phyloP scores from a whole-genome alignment of 1,140 invertebrate species.

The Drosophila littoralis region DNA sequence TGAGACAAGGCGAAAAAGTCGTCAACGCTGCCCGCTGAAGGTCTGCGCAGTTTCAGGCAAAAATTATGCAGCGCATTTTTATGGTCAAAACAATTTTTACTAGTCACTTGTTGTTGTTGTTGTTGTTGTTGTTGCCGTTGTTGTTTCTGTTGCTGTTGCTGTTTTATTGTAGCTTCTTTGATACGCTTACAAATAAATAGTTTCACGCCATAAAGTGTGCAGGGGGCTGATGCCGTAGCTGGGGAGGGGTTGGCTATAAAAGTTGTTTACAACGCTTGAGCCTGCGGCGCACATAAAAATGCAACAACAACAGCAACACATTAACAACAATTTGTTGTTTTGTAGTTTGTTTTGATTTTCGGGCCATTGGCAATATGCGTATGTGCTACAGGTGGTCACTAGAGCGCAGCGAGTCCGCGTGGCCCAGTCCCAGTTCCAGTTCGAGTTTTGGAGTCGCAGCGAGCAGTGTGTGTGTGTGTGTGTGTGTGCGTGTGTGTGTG shows the following conservation, averaged over 20 bases:
- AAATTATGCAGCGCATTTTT: slow-evolving; percentile 43
- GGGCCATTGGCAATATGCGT: slow-evolving; percentile 59
- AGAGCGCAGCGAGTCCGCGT: slow-evolving; percentile 25
- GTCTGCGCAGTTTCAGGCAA: slow-evolving; percentile 37
- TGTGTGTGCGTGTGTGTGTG: neutral
- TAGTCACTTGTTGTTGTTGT: slow-evolving; percentile 18
- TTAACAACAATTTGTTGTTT: slow-evolving; percentile 66
- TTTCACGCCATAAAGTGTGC: slow-evolving; percentile 72
- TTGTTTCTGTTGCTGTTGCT: slow-evolving; percentile 22
- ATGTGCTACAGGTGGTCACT: slow-evolving; percentile 67
- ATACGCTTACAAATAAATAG: slow-evolving; percentile 82
- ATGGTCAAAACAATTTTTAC: slow-evolving; percentile 43
- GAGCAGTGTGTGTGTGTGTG: neutral
- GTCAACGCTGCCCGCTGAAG: slow-evolving; percentile 34
- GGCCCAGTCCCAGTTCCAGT: slow-evolving; percentile 41
- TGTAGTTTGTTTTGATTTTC: slow-evolving; percentile 66
- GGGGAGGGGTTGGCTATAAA: slow-evolving; percentile 52
- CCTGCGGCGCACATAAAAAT: slow-evolving; percentile 75
- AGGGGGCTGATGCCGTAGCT: neutral
- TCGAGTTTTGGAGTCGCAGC: slow-evolving; percentile 2
- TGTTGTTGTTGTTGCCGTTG: slow-evolving; percentile 24
- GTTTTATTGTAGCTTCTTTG: slow-evolving; percentile 66
- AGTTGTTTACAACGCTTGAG: slow-evolving; percentile 77
- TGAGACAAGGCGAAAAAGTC: slow-evolving; percentile 27
- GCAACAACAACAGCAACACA: slow-evolving; percentile 64